Percentiles rank a stretch among this genome's conserved stretches.
Evolutionary conservation across 2,797 vertebrate species (phyloP).

Genomic region (Gephyroberyx darwinii): DNA sequence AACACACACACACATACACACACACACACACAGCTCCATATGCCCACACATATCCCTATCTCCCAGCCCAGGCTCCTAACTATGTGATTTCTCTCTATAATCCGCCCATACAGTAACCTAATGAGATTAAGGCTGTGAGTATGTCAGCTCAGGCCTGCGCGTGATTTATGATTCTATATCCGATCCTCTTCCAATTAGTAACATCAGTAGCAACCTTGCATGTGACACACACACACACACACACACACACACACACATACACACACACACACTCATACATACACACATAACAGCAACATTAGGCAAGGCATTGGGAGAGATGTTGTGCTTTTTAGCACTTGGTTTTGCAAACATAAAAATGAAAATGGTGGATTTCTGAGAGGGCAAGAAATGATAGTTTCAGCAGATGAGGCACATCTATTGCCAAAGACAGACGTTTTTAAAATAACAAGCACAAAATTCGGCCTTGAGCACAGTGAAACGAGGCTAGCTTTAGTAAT

Average conservation of each 20-base stretch:
- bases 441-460: slow-evolving; percentile 49
- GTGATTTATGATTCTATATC: slow-evolving; percentile 80
- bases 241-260: slow-evolving; percentile 10
- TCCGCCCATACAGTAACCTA: slow-evolving; percentile 72
- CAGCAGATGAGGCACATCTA: slow-evolving; percentile 19
- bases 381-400: slow-evolving; percentile 30
- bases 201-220: slow-evolving; percentile 44
- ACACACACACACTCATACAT: slow-evolving; percentile 1
- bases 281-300: slow-evolving; percentile 25
- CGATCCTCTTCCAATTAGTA: slow-evolving; percentile 75
- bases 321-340: slow-evolving; percentile 15
- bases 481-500: slow-evolving; percentile 70
- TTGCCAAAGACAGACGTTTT: slow-evolving; percentile 50
- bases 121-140: slow-evolving; percentile 72
- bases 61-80: slow-evolving; percentile 61
- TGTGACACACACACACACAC: slow-evolving; percentile 6
- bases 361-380: background rate
- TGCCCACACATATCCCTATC: slow-evolving; percentile 48
- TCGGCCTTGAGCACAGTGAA: slow-evolving; percentile 65
- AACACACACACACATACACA: slow-evolving; percentile 13
- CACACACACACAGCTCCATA: slow-evolving; percentile 26
- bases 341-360: slow-evolving; percentile 3
- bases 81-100: slow-evolving; percentile 73
- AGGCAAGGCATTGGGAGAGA: slow-evolving; percentile 21
- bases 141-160: slow-evolving; percentile 60